These are phyloP conservation scores for Ophion costatus DNA, from an alignment of 2,888 invertebrate genomes.

Conservation along the genomic window DNA sequence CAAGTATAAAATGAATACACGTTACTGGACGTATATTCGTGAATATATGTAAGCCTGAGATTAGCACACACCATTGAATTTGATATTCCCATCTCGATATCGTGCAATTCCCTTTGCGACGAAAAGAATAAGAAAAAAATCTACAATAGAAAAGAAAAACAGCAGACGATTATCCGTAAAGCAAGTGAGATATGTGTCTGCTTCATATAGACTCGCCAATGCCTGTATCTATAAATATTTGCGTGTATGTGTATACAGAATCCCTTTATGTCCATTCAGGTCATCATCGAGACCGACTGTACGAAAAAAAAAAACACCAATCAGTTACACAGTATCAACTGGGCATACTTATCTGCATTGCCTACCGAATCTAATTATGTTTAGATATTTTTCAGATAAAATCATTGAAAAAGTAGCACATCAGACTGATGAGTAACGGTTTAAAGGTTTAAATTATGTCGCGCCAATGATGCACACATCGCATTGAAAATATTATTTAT, in stretches of 20 bases:
- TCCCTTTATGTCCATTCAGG: constrained; percentile 26
- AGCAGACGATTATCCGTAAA: constrained; percentile 59
- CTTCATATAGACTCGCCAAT: constrained; percentile 20
- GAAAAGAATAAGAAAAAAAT: constrained; percentile 18
- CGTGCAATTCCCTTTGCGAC: constrained; percentile 38
- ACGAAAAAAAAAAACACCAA: constrained; percentile 29
- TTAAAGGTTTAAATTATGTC: no score
- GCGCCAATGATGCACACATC: no score
- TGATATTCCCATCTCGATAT: constrained; percentile 46
- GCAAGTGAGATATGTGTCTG: constrained; percentile 55
- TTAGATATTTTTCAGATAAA: background rate
- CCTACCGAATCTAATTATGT: background rate
- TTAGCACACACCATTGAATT: constrained; percentile 54
- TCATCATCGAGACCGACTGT: constrained; percentile 30
- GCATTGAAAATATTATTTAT: background rate
- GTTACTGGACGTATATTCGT: constrained; percentile 13
- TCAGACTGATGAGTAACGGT: background rate
- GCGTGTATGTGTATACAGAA: constrained; percentile 14
- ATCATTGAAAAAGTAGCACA: background rate
- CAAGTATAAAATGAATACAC: constrained; percentile 24
- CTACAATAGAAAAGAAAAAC: constrained; percentile 26
- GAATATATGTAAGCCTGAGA: constrained; percentile 49
- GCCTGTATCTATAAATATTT: constrained; percentile 6
- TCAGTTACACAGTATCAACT: constrained; percentile 22
- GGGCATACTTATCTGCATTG: background rate